A percentile compares a stretch with the other conserved stretches of the same genome.
phyloP scores from a whole-genome alignment of 2,113 vertebrate species.

The Muntiacus muntjak region DNA sequence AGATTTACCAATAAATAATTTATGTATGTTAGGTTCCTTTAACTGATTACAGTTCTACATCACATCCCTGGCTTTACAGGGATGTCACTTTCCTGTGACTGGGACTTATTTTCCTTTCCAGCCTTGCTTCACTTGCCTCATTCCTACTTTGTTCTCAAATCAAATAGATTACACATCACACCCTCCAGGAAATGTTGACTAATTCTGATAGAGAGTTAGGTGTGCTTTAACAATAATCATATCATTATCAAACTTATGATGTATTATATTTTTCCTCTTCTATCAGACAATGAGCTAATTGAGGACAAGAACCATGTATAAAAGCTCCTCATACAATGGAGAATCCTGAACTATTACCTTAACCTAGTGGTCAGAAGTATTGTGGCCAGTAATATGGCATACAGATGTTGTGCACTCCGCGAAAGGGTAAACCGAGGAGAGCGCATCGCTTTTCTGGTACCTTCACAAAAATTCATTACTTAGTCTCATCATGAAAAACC shows the following conservation, averaged over 20 bases:
- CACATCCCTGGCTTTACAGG: not conserved
- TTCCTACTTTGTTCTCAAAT: not conserved
- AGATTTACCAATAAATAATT: not conserved
- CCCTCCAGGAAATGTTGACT: not conserved
- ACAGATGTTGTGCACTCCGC: rapidly evolving
- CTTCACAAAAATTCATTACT: not conserved
- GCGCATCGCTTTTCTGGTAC: not conserved
- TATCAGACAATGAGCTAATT: not conserved
- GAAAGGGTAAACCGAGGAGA: not conserved
- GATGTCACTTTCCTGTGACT: not conserved
- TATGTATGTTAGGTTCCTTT: not conserved
- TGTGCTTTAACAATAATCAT: not conserved
- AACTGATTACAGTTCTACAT: not conserved
- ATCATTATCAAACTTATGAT: not conserved
- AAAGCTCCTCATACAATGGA: not conserved
- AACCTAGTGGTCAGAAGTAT: not conserved
- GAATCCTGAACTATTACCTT: not conserved
- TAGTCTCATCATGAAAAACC: not conserved
- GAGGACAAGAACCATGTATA: not conserved
- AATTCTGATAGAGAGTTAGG: not conserved
- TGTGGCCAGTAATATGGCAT: rapidly evolving
- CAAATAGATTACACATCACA: not conserved
- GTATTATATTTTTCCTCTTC: not conserved
- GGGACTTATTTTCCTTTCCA: not conserved
- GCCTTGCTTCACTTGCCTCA: not conserved